phyloP scores from a whole-genome alignment of 2,888 invertebrate species.

The Ennomos quercinarius region DNA sequence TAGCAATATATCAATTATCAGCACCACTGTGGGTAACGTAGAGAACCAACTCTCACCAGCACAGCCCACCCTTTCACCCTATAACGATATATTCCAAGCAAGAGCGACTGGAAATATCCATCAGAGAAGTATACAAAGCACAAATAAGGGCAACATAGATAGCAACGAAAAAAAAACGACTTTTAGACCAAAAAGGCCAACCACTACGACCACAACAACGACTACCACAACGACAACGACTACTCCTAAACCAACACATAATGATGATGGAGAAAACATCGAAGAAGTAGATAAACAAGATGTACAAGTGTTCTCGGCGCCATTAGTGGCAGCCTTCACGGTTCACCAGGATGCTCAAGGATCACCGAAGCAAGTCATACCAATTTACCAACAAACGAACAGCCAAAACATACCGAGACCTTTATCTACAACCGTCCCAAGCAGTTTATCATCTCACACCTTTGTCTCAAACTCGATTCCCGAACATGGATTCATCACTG shows the following conservation, averaged over 20 bases:
- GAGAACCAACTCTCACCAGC: conserved; percentile 73
- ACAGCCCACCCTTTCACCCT: conserved; percentile 70
- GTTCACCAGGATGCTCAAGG: conserved; percentile 93
- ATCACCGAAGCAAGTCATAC: conserved; percentile 91
- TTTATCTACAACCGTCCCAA: conserved; percentile 49
- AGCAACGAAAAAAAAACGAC: conserved; percentile 51
- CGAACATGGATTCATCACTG: conserved; percentile 62
- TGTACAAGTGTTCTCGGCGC: conserved; percentile 93
- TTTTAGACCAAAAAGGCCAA: conserved; percentile 50
- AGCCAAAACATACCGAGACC: conserved; percentile 52
- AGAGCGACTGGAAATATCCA: conserved; percentile 68
- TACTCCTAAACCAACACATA: conserved; percentile 88
- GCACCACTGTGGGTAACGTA: conserved; percentile 78
- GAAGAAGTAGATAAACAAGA: conserved; percentile 88
- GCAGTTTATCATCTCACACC: conserved; percentile 46
- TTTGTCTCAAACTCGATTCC: conserved; percentile 41
- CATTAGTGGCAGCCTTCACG: conserved; percentile 93
- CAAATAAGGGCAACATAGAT: conserved; percentile 54
- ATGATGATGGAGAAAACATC: conserved; percentile 88
- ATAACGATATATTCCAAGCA: conserved; percentile 74
- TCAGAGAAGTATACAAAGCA: conserved; percentile 72
- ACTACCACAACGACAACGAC: conserved; percentile 85
- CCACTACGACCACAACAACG: conserved; percentile 59
- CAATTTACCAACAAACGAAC: conserved; percentile 86
- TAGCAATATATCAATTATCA: conserved; percentile 73